Conservation (phyloP, 2,888 invertebrate species). For the Euzophera pinguis region DNA sequence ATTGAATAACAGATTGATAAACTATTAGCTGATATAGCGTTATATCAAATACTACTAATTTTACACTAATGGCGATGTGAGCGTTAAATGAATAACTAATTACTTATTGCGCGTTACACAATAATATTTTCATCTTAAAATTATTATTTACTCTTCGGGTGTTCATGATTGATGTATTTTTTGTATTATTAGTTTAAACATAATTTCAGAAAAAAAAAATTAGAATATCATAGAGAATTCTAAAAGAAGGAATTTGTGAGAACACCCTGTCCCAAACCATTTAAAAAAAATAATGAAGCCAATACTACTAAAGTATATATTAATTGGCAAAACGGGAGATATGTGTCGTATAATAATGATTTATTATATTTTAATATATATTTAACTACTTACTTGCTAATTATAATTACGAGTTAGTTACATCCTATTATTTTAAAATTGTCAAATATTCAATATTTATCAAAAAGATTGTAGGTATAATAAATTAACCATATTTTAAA, state of each 20-base stretch:
- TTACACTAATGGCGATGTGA: constrained; percentile 19
- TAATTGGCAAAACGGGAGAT: constrained; percentile 80
- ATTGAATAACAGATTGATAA: too few species aligned
- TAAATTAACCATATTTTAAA: too few species aligned
- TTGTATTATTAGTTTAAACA: background rate
- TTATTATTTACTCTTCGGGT: background rate
- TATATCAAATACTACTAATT: background rate
- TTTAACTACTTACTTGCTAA: background rate
- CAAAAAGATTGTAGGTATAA: too few species aligned
- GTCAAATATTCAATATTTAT: too few species aligned
- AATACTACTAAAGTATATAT: constrained; percentile 44
- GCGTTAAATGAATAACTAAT: constrained; percentile 22
- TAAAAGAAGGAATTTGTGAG: background rate
- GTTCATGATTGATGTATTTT: background rate
- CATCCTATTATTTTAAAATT: background rate
- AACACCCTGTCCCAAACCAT: background rate
- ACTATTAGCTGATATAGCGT: too few species aligned
- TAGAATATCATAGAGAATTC: background rate
- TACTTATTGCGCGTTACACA: constrained; percentile 40
- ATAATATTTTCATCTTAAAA: constrained; percentile 20
- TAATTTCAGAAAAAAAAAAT: background rate
- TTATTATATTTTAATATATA: constrained; percentile 13
- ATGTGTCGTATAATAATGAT: constrained; percentile 36
- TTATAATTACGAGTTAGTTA: too few species aligned
- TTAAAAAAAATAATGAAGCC: constrained; percentile 26